Conservation (phyloP, 2,888 invertebrate genomes). For the Coenonympha glycerion region DNA sequence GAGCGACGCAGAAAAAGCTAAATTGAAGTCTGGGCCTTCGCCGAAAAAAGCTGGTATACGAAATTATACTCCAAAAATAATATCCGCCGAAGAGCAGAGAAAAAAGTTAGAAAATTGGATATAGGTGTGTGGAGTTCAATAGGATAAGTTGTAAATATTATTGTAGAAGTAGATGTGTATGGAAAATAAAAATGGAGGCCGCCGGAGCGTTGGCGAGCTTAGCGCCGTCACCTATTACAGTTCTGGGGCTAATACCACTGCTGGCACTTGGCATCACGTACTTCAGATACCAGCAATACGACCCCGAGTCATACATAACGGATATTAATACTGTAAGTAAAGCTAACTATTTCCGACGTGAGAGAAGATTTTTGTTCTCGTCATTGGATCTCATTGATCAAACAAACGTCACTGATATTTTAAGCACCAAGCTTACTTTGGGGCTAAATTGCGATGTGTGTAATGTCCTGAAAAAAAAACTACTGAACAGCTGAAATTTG, state of each 20-base stretch:
- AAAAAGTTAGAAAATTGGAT: constrained; percentile 80
- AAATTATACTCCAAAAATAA: constrained; percentile 83
- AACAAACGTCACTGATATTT: no score
- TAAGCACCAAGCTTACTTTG: no score
- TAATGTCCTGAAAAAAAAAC: no score
- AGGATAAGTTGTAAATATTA: constrained; percentile 70
- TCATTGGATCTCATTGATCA: no score
- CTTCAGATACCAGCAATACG: constrained; percentile 86
- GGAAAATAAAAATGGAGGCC: constrained; percentile 61
- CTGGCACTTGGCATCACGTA: constrained; percentile 87
- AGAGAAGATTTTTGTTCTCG: no score
- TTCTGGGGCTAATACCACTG: constrained; percentile 86
- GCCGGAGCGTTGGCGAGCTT: constrained; percentile 74
- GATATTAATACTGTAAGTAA: constrained; percentile 82
- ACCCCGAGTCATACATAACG: constrained; percentile 86
- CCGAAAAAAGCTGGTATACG: constrained; percentile 78
- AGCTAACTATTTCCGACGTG: not conserved
- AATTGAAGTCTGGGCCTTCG: constrained; percentile 52
- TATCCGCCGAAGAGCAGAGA: constrained; percentile 74
- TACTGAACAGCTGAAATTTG: no score
- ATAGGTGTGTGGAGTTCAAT: constrained; percentile 65
- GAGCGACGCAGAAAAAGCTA: constrained; percentile 63
- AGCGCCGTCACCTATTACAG: constrained; percentile 78
- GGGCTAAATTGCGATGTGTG: no score
- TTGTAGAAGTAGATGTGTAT: constrained; percentile 63